Percentiles rank a stretch among this genome's conserved stretches.
Evolutionary conservation across 2,888 invertebrate genomes (phyloP).

Genomic region (Maniola hyperantus): DNA sequence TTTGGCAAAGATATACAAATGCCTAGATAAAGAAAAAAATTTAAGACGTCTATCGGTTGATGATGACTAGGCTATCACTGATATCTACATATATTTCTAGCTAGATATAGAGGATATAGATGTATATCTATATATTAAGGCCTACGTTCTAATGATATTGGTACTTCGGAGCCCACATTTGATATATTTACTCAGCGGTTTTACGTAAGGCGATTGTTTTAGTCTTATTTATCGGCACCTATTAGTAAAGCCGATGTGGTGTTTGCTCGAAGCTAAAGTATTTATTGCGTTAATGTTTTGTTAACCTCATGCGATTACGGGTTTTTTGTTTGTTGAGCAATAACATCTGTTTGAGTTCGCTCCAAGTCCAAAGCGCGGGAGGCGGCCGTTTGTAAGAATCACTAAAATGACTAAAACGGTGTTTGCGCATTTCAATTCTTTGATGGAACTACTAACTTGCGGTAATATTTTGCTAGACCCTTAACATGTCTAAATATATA

Average conservation of each 20-base stretch:
- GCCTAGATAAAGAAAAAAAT: too few species aligned
- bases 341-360: constrained; percentile 67
- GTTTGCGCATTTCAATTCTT: constrained; percentile 31
- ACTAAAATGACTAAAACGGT: constrained; percentile 26
- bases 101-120: too few species aligned
- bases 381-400: constrained; percentile 36
- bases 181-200: constrained; percentile 60
- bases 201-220: constrained; percentile 65
- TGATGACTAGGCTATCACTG: too few species aligned
- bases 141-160: background rate
- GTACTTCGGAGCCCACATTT: constrained; percentile 43
- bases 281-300: constrained; percentile 74
- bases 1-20: too few species aligned
- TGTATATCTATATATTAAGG: too few species aligned
- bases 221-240: constrained; percentile 68
- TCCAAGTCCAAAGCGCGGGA: constrained; percentile 54
- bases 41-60: too few species aligned
- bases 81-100: too few species aligned
- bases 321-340: constrained; percentile 76
- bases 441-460: constrained; percentile 10
- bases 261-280: constrained; percentile 69
- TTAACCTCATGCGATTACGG: constrained; percentile 79
- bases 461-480: background rate
- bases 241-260: constrained; percentile 64
- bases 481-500: too few species aligned